Conservation (phyloP, 2,888 invertebrate species). For the Ectemnius lituratus region DNA sequence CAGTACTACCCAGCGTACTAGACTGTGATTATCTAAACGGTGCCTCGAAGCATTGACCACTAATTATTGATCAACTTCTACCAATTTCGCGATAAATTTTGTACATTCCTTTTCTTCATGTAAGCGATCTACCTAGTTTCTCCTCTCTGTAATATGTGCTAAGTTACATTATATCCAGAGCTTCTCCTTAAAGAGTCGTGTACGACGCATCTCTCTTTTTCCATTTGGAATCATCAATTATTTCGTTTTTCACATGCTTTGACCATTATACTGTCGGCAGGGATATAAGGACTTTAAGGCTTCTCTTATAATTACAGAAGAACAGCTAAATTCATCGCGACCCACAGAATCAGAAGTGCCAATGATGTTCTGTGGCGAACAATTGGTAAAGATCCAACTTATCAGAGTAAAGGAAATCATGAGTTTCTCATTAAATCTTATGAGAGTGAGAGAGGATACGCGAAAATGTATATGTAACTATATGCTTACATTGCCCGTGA, state of each 20-base stretch:
- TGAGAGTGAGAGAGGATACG: too few relatives aligned
- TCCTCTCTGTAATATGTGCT: conserved; percentile 37
- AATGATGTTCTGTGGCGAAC: conserved; percentile 27
- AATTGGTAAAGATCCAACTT: conserved; percentile 23
- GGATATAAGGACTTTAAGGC: conserved; percentile 17
- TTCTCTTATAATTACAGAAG: conserved; percentile 30
- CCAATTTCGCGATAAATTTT: conserved; percentile 65
- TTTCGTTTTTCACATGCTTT: conserved; percentile 20
- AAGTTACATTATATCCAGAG: conserved; percentile 44
- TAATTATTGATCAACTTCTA: conserved; percentile 64
- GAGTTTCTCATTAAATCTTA: not conserved
- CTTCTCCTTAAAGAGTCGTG: conserved; percentile 23
- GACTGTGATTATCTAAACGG: conserved; percentile 70
- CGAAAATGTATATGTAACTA: too few relatives aligned
- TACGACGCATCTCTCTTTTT: conserved; percentile 12
- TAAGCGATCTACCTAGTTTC: conserved; percentile 56
- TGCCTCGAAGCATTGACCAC: conserved; percentile 69
- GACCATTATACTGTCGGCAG: conserved; percentile 25
- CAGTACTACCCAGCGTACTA: conserved; percentile 76
- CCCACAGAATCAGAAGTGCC: conserved; percentile 27
- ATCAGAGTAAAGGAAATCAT: conserved; percentile 17
- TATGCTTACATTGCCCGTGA: too few relatives aligned
- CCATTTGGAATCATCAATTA: conserved; percentile 20
- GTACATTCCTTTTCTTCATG: conserved; percentile 59
- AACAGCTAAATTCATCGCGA: conserved; percentile 37